Evolutionary conservation across 2,113 vertebrate genomes (phyloP).

Genomic region (Fukomys damarensis): DNA sequence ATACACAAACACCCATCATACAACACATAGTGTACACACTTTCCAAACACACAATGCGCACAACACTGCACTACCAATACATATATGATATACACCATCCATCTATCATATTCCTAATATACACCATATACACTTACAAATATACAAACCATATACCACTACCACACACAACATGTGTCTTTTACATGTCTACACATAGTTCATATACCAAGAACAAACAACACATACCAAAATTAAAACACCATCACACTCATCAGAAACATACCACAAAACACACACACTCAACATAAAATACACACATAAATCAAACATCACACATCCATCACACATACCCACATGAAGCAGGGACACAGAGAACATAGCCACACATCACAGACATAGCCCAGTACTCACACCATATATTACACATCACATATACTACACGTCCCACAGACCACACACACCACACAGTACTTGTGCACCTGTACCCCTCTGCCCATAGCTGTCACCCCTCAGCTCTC

Average conservation of each 20-base stretch:
- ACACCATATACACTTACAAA: not conserved
- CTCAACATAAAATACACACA: not conserved
- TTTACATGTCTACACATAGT: too few species aligned
- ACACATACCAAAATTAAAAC: not conserved
- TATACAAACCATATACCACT: not conserved
- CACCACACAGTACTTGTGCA: not conserved
- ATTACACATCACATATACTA: not conserved
- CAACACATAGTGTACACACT: too few species aligned
- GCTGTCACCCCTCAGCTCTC: slow-evolving; percentile 70
- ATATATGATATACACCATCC: not conserved
- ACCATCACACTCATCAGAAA: not conserved
- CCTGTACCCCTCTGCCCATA: rapidly evolving
- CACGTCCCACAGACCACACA: too few species aligned
- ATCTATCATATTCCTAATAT: not conserved
- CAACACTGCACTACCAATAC: not conserved
- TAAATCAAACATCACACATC: not conserved
- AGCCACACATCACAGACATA: not conserved
- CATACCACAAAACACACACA: not conserved
- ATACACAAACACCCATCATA: too few species aligned
- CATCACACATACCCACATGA: not conserved
- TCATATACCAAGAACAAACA: not conserved
- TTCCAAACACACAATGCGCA: not conserved
- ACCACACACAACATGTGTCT: not conserved
- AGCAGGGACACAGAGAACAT: not conserved
- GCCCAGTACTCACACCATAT: too few species aligned